A percentile compares a stretch with the other conserved stretches of the same genome.
Conservation (phyloP, 2,797 vertebrate genomes). For the Sciaenops ocellatus region DNA sequence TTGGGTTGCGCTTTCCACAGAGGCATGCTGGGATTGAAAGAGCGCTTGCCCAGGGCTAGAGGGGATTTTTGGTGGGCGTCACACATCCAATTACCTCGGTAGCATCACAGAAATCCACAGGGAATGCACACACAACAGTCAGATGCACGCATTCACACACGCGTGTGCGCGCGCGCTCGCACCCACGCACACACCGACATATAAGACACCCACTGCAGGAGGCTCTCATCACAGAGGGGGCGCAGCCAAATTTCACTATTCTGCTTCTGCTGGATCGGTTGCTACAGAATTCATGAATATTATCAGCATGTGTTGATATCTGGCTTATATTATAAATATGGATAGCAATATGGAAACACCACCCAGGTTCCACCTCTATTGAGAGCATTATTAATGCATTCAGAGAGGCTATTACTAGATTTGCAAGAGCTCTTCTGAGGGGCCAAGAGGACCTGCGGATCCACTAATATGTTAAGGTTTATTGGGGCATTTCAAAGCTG, state of each 20-base stretch:
- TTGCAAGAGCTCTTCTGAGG: constrained; percentile 64
- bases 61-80: constrained; percentile 85
- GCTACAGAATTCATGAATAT: constrained; percentile 80
- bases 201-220: constrained; percentile 66
- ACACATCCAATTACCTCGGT: constrained; percentile 84
- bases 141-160: constrained; percentile 33
- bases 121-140: constrained; percentile 55
- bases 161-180: not conserved
- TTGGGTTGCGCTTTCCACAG: constrained; percentile 81
- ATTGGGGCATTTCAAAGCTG: constrained; percentile 63
- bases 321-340: constrained; percentile 77
- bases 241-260: constrained; percentile 59
- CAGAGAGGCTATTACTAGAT: constrained; percentile 66
- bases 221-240: constrained; percentile 52
- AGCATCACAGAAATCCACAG: constrained; percentile 76
- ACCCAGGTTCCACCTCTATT: constrained; percentile 66
- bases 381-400: constrained; percentile 71
- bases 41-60: constrained; percentile 82
- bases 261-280: constrained; percentile 53
- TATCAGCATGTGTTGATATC: constrained; percentile 72
- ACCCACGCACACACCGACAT: constrained; percentile 47
- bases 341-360: constrained; percentile 73
- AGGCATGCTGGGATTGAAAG: constrained; percentile 83
- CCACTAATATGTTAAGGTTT: constrained; percentile 55
- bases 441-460: constrained; percentile 51